phyloP scores from a whole-genome alignment of 2,113 vertebrate species.

The Microcebus jonahi region DNA sequence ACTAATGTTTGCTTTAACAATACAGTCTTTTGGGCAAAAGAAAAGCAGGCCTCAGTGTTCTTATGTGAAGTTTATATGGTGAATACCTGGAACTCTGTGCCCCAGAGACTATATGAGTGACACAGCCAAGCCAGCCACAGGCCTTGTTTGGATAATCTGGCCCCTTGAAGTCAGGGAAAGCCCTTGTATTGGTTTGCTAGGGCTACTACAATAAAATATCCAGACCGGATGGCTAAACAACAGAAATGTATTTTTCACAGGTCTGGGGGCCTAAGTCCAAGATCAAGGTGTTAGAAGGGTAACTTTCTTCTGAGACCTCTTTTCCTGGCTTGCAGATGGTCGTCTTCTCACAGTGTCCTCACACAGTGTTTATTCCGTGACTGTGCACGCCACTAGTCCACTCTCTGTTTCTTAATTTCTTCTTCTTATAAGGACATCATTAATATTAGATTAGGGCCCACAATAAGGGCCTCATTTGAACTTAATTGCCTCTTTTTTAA shows the following conservation, averaged over 20 bases:
- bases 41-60: background rate
- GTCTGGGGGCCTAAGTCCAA: background rate
- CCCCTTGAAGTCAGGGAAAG: background rate
- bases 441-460: background rate
- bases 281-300: background rate
- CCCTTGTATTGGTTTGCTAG: background rate
- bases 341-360: background rate
- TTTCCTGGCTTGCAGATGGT: background rate
- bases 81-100: background rate
- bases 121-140: background rate
- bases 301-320: background rate
- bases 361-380: background rate
- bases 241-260: background rate
- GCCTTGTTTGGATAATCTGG: background rate
- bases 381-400: too few species aligned
- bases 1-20: background rate
- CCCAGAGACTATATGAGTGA: background rate
- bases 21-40: slow-evolving; percentile 6
- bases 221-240: background rate
- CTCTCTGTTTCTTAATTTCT: background rate
- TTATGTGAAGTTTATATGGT: background rate
- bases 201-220: background rate
- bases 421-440: background rate
- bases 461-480: background rate
- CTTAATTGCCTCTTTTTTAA: background rate